These are phyloP conservation scores for Pissodes strobi DNA, from an alignment of 1,140 invertebrate species.

Conservation along the genomic window DNA sequence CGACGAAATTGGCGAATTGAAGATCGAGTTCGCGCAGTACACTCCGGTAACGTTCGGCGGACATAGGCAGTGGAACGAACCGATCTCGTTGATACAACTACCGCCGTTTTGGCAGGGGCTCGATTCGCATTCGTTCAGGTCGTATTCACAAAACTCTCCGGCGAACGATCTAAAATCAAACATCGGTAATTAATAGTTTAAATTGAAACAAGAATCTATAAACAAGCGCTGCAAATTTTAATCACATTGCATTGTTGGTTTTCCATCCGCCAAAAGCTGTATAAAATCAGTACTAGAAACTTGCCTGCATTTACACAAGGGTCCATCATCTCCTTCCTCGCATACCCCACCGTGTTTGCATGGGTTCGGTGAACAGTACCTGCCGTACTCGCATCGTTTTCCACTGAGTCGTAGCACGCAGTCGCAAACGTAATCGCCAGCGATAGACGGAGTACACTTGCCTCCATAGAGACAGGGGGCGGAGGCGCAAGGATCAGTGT, in stretches of 20 bases:
- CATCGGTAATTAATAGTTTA: too few species aligned
- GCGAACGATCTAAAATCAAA: constrained; percentile 62
- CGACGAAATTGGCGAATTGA: constrained; percentile 68
- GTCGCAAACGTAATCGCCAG: constrained; percentile 70
- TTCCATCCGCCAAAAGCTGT: background rate
- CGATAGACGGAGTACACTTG: constrained; percentile 61
- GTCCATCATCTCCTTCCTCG: constrained; percentile 79
- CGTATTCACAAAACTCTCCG: constrained; percentile 75
- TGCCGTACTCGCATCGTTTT: constrained; percentile 81
- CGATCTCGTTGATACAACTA: constrained; percentile 82
- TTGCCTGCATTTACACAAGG: constrained; percentile 73
- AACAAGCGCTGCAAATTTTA: too few species aligned
- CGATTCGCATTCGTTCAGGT: constrained; percentile 79
- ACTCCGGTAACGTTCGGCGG: constrained; percentile 75
- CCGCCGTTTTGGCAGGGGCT: constrained; percentile 82
- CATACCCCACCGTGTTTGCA: constrained; percentile 83
- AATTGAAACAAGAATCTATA: too few species aligned
- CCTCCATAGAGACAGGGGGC: constrained; percentile 87
- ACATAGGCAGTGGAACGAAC: constrained; percentile 81
- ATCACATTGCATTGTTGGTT: too few species aligned
- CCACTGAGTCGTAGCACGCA: constrained; percentile 73
- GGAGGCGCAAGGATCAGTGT: constrained; percentile 87
- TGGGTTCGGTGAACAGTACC: constrained; percentile 77
- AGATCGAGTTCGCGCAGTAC: constrained; percentile 70
- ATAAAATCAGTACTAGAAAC: too few species aligned